Conservation (phyloP, 2,113 vertebrate species). For the Carassius auratus region DNA sequence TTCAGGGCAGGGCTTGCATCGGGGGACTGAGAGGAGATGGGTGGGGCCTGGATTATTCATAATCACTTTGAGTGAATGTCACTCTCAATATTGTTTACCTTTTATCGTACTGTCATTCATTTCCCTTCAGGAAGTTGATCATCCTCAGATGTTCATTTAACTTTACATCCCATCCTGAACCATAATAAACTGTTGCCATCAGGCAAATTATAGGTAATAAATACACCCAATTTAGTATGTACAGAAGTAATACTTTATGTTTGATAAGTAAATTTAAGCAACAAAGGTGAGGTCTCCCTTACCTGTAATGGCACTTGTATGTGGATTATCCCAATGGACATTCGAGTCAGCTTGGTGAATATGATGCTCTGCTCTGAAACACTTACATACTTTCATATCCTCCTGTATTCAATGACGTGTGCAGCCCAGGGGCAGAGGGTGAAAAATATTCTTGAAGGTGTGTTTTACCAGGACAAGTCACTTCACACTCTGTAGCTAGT, state of each 20-base stretch:
- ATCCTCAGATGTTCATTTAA: slow-evolving; percentile 7
- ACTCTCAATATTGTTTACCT: slow-evolving; percentile 41
- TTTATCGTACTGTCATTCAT: slow-evolving; percentile 1
- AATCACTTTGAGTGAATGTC: slow-evolving; percentile 68
- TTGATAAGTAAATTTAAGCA: background rate
- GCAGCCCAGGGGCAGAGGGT: slow-evolving; percentile 53
- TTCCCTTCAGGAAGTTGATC: slow-evolving; percentile 5
- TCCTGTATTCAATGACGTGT: slow-evolving; percentile 61
- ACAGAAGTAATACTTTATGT: background rate
- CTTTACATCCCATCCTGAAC: background rate
- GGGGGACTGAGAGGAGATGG: slow-evolving; percentile 64
- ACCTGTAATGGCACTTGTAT: background rate
- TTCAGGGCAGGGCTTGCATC: slow-evolving; percentile 76
- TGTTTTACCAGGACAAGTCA: slow-evolving; percentile 46
- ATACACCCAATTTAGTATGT: background rate
- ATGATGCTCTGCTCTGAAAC: background rate
- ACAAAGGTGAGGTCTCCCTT: background rate
- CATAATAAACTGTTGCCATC: slow-evolving; percentile 2
- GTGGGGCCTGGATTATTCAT: slow-evolving; percentile 74
- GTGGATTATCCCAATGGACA: background rate
- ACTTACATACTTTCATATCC: slow-evolving; percentile 44
- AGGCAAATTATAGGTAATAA: background rate
- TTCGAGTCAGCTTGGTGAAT: background rate
- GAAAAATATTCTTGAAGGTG: slow-evolving; percentile 62
- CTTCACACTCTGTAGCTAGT: slow-evolving; percentile 63